These are phyloP conservation scores for Pampus argenteus DNA, from an alignment of 2,797 vertebrate genomes.

Conservation along the genomic window DNA sequence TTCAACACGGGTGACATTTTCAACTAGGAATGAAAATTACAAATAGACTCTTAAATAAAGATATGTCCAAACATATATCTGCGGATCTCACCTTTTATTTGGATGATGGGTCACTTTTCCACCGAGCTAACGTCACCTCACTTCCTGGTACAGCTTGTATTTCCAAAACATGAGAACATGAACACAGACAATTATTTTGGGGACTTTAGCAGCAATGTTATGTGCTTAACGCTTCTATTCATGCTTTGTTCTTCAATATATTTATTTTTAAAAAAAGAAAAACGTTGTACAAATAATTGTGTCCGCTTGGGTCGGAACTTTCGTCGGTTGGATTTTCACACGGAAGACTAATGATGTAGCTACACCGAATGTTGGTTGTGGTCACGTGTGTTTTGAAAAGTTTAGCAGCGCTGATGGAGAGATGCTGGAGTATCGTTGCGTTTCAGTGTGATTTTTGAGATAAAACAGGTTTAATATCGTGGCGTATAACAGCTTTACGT, in stretches of 20 bases:
- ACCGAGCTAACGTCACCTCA: conserved; percentile 39
- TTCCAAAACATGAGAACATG: background rate
- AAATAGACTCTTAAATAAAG: background rate
- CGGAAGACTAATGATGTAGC: conserved; percentile 47
- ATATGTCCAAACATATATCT: conserved; percentile 1
- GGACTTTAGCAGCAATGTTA: fast-evolving
- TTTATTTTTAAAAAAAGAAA: no score
- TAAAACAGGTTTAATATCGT: fast-evolving
- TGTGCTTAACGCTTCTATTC: fast-evolving
- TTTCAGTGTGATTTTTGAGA: background rate
- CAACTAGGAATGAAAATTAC: fast-evolving
- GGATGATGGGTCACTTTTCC: conserved; percentile 79
- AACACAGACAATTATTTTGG: background rate
- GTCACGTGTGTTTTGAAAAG: conserved; percentile 75
- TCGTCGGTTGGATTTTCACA: background rate
- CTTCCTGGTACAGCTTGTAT: conserved; percentile 66
- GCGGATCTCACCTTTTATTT: conserved; percentile 65
- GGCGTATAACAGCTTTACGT: fast-evolving
- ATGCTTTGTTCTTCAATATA: no score
- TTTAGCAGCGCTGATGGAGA: conserved; percentile 11
- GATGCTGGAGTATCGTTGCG: fast-evolving
- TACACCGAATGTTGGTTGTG: fast-evolving
- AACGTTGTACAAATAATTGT: fast-evolving
- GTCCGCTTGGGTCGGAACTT: conserved; percentile 35
- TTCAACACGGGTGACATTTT: background rate